Evolutionary conservation across 2,113 vertebrate species (phyloP).

Genomic region (Corydoras maculifer): DNA sequence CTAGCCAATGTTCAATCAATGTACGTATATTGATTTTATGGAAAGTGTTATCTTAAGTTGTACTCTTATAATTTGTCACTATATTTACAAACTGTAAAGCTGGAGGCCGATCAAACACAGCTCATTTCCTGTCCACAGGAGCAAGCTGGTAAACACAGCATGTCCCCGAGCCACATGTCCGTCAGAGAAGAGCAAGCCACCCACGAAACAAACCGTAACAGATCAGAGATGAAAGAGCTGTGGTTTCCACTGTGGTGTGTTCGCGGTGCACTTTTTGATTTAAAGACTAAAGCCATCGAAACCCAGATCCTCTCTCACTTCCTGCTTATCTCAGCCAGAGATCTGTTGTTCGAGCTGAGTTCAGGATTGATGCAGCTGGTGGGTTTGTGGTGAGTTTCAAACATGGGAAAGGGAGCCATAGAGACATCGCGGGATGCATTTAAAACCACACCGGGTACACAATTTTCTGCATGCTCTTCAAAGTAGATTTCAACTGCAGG

Average conservation of each 20-base stretch:
- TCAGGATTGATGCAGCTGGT: slow-evolving; percentile 17
- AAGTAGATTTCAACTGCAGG: not conserved
- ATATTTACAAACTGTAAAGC: not conserved
- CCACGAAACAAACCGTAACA: not conserved
- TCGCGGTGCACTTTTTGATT: slow-evolving; percentile 12
- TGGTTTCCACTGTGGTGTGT: slow-evolving; percentile 17
- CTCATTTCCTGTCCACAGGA: slow-evolving; percentile 8
- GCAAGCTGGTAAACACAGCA: not conserved
- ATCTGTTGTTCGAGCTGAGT: slow-evolving; percentile 14
- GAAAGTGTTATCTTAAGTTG: slow-evolving; percentile 14
- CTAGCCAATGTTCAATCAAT: not conserved
- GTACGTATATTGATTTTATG: not conserved
- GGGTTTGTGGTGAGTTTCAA: slow-evolving; percentile 22
- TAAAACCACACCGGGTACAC: not conserved
- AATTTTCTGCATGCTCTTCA: slow-evolving; percentile 3
- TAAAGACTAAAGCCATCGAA: not conserved
- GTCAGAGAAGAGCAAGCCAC: not conserved
- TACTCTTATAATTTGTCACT: not conserved
- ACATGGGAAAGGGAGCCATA: slow-evolving; percentile 15
- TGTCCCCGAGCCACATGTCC: not conserved
- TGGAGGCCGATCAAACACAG: not conserved
- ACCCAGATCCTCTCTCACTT: slow-evolving; percentile 30
- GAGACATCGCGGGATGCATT: slow-evolving; percentile 5
- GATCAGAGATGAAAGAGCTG: slow-evolving; percentile 15
- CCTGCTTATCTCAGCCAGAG: slow-evolving; percentile 31